These are phyloP conservation scores for Sander vitreus DNA, from an alignment of 2,113 vertebrate genomes.

Conservation along the genomic window DNA sequence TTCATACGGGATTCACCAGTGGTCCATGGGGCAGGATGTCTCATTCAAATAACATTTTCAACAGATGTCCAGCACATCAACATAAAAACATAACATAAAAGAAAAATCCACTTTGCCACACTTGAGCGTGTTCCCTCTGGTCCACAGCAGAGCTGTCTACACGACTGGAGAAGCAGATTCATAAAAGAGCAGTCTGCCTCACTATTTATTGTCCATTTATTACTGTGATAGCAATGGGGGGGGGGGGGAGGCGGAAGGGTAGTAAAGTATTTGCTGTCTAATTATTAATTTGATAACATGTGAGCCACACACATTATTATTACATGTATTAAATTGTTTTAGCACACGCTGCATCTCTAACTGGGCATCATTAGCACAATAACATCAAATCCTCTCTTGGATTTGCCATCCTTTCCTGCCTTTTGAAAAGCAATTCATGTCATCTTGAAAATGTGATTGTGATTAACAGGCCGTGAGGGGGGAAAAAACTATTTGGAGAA, in stretches of 20 bases:
- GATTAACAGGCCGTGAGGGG: constrained; percentile 69
- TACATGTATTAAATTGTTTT: constrained; percentile 28
- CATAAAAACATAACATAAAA: neutral
- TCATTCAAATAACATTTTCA: neutral
- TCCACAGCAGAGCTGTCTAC: neutral
- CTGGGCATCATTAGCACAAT: constrained; percentile 49
- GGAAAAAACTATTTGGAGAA: constrained; percentile 66
- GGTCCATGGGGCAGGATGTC: neutral
- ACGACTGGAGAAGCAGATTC: neutral
- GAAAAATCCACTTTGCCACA: neutral
- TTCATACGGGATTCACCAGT: neutral
- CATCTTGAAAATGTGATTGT: constrained; percentile 81
- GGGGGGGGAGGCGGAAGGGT: no score
- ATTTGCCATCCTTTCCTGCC: constrained; percentile 49
- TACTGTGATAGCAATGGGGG: neutral
- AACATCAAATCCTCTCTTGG: constrained; percentile 42
- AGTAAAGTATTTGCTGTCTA: neutral
- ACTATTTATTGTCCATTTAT: neutral
- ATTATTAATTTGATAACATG: neutral
- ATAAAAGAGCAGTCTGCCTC: neutral
- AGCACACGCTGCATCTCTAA: constrained; percentile 23
- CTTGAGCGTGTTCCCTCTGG: neutral
- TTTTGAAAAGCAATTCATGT: constrained; percentile 79
- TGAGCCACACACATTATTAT: neutral
- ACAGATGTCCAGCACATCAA: neutral